A percentile compares a stretch with the other conserved stretches of the same genome.
These are phyloP conservation scores for Litocranius walleri DNA, from an alignment of 2,113 vertebrate genomes.

Conservation along the genomic window DNA sequence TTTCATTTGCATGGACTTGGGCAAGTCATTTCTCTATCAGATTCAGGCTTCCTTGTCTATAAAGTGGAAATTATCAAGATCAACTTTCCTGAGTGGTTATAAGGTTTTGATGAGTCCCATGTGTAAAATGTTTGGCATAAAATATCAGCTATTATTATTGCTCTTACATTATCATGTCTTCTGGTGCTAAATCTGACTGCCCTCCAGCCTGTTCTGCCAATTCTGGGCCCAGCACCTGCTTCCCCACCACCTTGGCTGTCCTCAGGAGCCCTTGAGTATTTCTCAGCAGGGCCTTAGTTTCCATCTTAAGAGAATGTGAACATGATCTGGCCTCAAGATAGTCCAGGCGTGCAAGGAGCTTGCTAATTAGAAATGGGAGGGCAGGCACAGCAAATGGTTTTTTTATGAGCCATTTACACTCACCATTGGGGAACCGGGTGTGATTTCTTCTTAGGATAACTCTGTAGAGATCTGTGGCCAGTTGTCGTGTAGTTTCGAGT, in stretches of 20 bases:
- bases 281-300: background rate
- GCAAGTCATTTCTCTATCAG: background rate
- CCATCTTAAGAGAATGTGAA: constrained; percentile 29
- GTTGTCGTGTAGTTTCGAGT: background rate
- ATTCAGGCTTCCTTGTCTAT: background rate
- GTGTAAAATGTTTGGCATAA: background rate
- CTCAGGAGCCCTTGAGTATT: constrained; percentile 38
- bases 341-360: background rate
- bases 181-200: constrained; percentile 8
- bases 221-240: constrained; percentile 4
- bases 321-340: constrained; percentile 37
- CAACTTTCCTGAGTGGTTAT: background rate
- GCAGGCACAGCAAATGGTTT: constrained; percentile 34
- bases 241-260: constrained; percentile 21
- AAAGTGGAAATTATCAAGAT: background rate
- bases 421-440: constrained; percentile 61
- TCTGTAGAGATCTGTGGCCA: constrained; percentile 4
- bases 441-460: constrained; percentile 72
- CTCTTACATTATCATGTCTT: background rate
- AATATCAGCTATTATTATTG: background rate
- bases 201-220: background rate
- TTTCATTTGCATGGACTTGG: background rate
- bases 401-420: constrained; percentile 29
- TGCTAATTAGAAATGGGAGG: constrained; percentile 27
- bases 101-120: background rate